These are phyloP conservation scores for Rousettus leschenaultii DNA, from an alignment of 2,113 vertebrate genomes.

Conservation along the genomic window DNA sequence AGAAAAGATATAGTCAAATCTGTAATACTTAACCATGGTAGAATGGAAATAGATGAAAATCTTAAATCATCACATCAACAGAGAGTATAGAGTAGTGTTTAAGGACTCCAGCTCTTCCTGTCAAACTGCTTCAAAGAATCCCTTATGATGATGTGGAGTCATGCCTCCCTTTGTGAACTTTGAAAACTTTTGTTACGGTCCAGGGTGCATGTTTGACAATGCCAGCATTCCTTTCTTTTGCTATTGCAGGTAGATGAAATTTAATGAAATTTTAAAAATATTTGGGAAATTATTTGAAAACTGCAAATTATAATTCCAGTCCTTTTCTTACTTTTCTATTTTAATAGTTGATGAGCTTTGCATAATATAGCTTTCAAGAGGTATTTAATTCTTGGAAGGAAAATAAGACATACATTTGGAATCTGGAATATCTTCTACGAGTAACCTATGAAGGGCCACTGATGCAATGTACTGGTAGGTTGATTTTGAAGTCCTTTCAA, in stretches of 20 bases:
- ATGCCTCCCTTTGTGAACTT: not conserved
- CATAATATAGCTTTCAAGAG: not conserved
- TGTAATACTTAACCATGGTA: not conserved
- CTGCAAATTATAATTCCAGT: not conserved
- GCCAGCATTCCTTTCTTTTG: not conserved
- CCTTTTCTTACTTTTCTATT: not conserved
- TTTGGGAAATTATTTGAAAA: not conserved
- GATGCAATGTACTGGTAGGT: conserved; percentile 86
- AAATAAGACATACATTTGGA: conserved; percentile 82
- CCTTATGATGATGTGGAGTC: not conserved
- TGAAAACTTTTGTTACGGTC: not conserved
- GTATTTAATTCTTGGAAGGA: not conserved
- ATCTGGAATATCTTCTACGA: conserved; percentile 81
- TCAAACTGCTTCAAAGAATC: not conserved
- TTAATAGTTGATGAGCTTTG: not conserved
- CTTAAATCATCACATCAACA: not conserved
- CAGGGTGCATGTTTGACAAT: not conserved
- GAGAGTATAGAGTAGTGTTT: not conserved
- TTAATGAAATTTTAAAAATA: not conserved
- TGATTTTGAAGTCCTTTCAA: conserved; percentile 73
- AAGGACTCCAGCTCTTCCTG: not conserved
- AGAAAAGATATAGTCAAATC: not conserved
- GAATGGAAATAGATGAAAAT: not conserved
- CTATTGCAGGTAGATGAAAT: not conserved
- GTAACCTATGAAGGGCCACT: conserved; percentile 81